phyloP scores from a whole-genome alignment of 1,140 invertebrate species.

The Aphis gossypii region DNA sequence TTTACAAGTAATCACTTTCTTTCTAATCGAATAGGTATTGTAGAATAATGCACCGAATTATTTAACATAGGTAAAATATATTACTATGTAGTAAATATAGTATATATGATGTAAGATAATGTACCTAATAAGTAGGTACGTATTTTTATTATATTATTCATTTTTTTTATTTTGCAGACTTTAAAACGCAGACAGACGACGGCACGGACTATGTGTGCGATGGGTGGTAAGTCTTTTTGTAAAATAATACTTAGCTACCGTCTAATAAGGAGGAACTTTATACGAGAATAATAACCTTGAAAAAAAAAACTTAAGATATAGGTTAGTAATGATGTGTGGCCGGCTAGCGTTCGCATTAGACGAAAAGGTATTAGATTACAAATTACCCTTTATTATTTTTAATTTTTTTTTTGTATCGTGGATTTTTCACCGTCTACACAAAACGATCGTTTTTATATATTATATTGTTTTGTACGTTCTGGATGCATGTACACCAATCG shows the following conservation, averaged over 20 bases:
- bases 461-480: background rate
- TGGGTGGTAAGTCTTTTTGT: conserved; percentile 28
- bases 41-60: no score
- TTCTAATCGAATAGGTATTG: no score
- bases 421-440: conserved; percentile 8
- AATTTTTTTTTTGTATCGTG: background rate
- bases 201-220: background rate
- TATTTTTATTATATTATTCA: no score
- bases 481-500: background rate
- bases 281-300: conserved; percentile 13
- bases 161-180: background rate
- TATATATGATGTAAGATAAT: no score
- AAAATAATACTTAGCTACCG: conserved; percentile 40
- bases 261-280: conserved; percentile 20
- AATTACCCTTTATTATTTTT: background rate
- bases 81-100: no score
- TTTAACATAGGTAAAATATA: no score
- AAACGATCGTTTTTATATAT: conserved; percentile 37
- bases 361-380: conserved; percentile 32
- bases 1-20: no score
- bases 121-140: no score
- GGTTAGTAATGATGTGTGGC: conserved; percentile 46
- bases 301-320: conserved; percentile 38
- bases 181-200: background rate
- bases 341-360: conserved; percentile 23